phyloP scores from a whole-genome alignment of 2,113 vertebrate genomes.

The Puffinus mauretanicus region DNA sequence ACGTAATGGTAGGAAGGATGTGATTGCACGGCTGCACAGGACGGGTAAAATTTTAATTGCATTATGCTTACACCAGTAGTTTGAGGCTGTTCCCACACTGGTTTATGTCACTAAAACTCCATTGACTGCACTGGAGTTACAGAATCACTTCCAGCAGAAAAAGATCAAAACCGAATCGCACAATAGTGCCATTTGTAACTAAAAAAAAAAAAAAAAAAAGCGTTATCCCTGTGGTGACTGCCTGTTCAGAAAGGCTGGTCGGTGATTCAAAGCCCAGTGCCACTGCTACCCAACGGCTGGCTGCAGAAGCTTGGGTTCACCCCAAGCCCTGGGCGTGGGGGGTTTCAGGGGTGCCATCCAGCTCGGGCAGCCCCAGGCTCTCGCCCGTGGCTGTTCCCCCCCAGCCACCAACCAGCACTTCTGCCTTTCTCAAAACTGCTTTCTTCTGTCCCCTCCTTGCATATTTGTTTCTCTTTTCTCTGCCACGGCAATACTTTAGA shows the following conservation, averaged over 20 bases:
- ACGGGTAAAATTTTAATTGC: not conserved
- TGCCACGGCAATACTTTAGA: not conserved
- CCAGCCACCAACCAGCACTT: not conserved
- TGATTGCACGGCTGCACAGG: not conserved
- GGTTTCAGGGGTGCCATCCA: too few relatives aligned
- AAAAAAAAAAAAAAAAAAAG: not conserved
- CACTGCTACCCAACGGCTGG: not conserved
- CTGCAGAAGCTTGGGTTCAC: not conserved
- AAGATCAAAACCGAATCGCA: not conserved
- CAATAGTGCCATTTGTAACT: not conserved
- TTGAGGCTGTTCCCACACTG: not conserved
- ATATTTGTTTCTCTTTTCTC: not conserved
- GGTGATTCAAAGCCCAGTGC: not conserved
- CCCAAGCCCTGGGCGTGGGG: rapidly evolving
- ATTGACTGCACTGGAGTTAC: not conserved
- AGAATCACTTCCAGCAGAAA: not conserved
- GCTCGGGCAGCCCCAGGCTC: not conserved
- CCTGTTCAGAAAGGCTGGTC: not conserved
- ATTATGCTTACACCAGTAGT: not conserved
- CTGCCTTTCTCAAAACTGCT: not conserved
- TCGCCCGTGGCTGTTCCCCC: not conserved
- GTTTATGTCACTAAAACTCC: not conserved
- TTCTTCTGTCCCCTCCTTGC: not conserved
- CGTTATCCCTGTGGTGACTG: not conserved
- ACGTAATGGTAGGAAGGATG: not conserved